Evolutionary conservation across 2,797 vertebrate genomes (phyloP).

Genomic region (Cuculus canorus): DNA sequence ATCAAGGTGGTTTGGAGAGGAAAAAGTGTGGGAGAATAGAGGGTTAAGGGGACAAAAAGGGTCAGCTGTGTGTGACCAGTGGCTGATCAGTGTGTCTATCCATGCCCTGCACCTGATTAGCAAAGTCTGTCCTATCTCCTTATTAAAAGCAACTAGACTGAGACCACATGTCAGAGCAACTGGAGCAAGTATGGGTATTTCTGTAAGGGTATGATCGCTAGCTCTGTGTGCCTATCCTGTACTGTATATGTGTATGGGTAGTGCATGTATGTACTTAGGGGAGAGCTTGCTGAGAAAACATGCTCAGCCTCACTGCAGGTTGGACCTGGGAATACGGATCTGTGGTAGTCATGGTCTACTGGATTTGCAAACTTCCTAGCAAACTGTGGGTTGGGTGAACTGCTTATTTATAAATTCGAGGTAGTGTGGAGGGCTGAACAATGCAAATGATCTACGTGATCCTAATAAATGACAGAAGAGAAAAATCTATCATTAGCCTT

Average conservation of each 20-base stretch:
- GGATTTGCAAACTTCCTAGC: background rate
- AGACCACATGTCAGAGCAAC: rapidly evolving
- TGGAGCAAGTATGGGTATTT: background rate
- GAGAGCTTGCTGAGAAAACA: background rate
- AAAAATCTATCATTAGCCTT: background rate
- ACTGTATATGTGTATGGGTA: background rate
- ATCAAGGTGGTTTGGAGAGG: background rate
- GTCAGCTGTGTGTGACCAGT: background rate
- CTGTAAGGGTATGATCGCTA: background rate
- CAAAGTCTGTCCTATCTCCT: background rate
- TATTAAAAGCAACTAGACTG: background rate
- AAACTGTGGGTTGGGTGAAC: background rate
- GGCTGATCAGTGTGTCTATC: background rate
- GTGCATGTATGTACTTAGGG: too few relatives aligned
- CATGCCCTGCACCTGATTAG: background rate
- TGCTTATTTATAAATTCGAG: background rate
- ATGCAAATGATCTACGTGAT: background rate
- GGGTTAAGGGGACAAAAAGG: background rate
- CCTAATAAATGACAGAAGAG: background rate
- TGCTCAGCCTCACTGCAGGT: background rate
- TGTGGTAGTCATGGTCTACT: background rate
- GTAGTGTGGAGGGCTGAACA: background rate
- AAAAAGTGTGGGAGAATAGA: background rate
- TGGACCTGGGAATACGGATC: background rate
- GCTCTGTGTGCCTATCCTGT: background rate